Evolutionary conservation across 2,888 invertebrate genomes (phyloP), one percentile per base, ranked within the genome.

Genomic region (Melanargia galathea): DNA sequence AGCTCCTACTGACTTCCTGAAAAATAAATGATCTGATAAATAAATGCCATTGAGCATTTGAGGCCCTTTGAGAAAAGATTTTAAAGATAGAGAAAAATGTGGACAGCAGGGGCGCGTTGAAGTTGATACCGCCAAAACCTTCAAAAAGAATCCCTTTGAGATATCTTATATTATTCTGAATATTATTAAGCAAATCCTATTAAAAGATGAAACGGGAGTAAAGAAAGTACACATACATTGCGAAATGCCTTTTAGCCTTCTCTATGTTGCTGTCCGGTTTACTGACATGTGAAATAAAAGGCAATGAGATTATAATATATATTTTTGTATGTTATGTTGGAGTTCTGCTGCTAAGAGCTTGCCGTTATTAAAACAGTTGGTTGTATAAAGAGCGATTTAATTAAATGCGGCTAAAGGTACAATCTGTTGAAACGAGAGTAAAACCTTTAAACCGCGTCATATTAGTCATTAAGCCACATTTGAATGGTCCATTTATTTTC

Each of bases 31-130:
- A 84, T 86, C 81, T 82, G 81, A 84, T 83, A 76, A 86, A 85
- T 81, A 78, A 86, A 86, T 82, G 79, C 82, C 81, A 81, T 80
- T 78, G 80, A 83, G 82, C 79, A 83, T 83, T 81, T 78, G 78
- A 77, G 79, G 81, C 77, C 82, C 83, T 88, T 86, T 87, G 82
- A 84, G 79, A 79, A 77, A 75, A 85, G 79, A 82, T 86, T 82
- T 82, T 71, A 71, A 69, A 82, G 83, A 84, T 83, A 86, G 85
- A 83, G 79, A 80, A 81, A 83, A 83, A 81, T 79, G 77, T 83
- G 73, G 79, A 77, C 74, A 75, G 73, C 73, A 74, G 69, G 71
- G 68, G 70, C 73, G 71, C 69, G 70, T 71, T 68, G 79, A 81
- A 80, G 77, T 76, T 76, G 76, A 79, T 71, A 73, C 78, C 79